Percentiles rank a stretch among this genome's conserved stretches.
phyloP scores from a whole-genome alignment of 2,888 invertebrate species.

The Mythimna albipuncta region DNA sequence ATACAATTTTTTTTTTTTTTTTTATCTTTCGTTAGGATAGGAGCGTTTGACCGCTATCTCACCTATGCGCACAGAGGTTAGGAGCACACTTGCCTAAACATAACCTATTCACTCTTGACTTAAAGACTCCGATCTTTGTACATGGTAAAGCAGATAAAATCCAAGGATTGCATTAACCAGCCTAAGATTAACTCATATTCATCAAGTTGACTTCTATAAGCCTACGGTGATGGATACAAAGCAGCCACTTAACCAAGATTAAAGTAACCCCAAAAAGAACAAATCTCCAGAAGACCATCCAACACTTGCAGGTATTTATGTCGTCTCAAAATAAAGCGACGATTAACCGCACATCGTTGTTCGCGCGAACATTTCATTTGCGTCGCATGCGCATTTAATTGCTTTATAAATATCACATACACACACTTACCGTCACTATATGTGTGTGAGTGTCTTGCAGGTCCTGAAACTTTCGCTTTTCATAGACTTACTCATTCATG shows the following conservation, averaged over 20 bases:
- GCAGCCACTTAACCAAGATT: not conserved
- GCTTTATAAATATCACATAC: conserved; percentile 72
- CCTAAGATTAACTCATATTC: not conserved
- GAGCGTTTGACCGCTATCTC: too few species aligned
- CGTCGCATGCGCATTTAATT: conserved; percentile 69
- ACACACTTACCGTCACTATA: not conserved
- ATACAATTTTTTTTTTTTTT: too few species aligned
- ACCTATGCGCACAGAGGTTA: too few species aligned
- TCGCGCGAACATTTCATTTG: conserved; percentile 63
- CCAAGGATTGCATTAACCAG: not conserved
- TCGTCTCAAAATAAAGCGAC: conserved; percentile 53
- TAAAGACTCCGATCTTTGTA: too few species aligned
- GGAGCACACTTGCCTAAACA: too few species aligned
- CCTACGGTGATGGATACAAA: not conserved
- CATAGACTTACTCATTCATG: conserved; percentile 4
- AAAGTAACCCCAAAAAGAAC: conserved; percentile 16
- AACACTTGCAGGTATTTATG: conserved; percentile 35
- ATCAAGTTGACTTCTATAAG: not conserved
- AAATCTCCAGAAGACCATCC: conserved; percentile 24
- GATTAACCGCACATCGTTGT: conserved; percentile 60
- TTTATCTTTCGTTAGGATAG: too few species aligned
- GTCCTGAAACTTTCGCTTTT: not conserved
- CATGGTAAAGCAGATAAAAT: too few species aligned
- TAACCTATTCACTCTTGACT: too few species aligned
- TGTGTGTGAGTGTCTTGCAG: not conserved